A percentile compares a stretch with the other conserved stretches of the same genome.
Conservation (phyloP, 2,888 invertebrate species). For the Rhimphoctona megacephalus region DNA sequence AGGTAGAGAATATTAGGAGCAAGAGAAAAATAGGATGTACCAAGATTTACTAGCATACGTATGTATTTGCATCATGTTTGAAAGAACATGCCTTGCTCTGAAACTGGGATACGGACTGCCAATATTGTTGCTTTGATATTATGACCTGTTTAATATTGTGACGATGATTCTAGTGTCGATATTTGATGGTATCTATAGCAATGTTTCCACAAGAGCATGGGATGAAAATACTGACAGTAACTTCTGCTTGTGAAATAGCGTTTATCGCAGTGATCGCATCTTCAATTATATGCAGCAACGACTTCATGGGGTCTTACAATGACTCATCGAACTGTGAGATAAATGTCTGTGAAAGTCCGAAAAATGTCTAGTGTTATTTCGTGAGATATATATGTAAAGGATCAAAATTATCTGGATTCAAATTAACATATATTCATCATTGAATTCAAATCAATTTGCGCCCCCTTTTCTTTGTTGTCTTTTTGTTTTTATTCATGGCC, state of each 20-base stretch:
- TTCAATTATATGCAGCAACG: too few relatives aligned
- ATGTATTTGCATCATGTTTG: constrained; percentile 16
- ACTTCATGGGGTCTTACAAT: too few relatives aligned
- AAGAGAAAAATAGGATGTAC: constrained; percentile 42
- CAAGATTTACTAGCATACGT: constrained; percentile 13
- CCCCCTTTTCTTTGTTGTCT: neutral
- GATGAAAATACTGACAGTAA: neutral
- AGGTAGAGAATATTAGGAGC: constrained; percentile 47
- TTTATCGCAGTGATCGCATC: too few relatives aligned
- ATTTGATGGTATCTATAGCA: neutral
- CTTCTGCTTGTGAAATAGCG: neutral
- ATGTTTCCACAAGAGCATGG: neutral
- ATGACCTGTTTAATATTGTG: neutral
- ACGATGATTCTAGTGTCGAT: neutral
- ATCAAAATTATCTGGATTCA: neutral
- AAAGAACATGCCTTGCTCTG: constrained; percentile 26
- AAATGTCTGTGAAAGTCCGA: too few relatives aligned
- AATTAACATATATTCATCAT: neutral
- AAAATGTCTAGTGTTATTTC: neutral
- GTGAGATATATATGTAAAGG: neutral
- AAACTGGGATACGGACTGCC: neutral
- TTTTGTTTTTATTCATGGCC: neutral
- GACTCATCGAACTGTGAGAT: too few relatives aligned
- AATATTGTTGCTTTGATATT: constrained; percentile 4
- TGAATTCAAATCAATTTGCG: constrained; percentile 27